A percentile compares a stretch with the other conserved stretches of the same genome.
phyloP scores from a whole-genome alignment of 2,797 vertebrate genomes.

The Urocyon cinereoargenteus region DNA sequence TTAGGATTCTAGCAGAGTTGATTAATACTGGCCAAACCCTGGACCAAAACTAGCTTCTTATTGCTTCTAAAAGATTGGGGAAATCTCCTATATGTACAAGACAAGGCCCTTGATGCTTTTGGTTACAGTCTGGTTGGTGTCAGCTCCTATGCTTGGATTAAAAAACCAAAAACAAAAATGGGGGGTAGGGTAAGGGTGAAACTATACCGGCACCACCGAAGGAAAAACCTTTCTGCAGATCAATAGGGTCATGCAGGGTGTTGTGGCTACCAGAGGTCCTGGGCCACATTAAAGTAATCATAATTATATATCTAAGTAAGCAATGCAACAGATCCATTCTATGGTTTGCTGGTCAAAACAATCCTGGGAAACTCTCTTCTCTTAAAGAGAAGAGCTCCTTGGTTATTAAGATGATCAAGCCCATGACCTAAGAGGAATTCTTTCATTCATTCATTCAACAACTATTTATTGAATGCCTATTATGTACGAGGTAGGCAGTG shows the following conservation, averaged over 20 bases:
- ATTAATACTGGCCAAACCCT: background rate
- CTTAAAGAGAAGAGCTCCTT: background rate
- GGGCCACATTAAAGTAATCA: background rate
- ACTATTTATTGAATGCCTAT: background rate
- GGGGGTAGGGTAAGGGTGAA: background rate
- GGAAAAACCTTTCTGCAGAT: background rate
- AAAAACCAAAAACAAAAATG: background rate
- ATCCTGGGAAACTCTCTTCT: background rate
- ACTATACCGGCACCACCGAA: background rate
- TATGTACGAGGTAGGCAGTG: background rate
- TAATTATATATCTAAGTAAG: background rate
- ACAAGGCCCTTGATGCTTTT: background rate
- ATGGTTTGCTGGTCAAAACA: background rate
- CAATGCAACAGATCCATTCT: background rate
- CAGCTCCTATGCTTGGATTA: background rate
- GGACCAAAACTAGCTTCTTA: background rate
- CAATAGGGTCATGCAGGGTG: too few relatives aligned
- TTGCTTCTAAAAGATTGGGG: background rate
- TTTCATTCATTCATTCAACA: background rate
- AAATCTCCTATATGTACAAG: background rate
- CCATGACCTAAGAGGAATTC: background rate
- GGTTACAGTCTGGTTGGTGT: background rate
- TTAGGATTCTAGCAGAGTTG: background rate
- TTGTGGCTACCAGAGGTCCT: background rate
- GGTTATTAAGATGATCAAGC: background rate